Percentiles rank a stretch among this genome's conserved stretches.
phyloP scores from a whole-genome alignment of 2,113 vertebrate genomes.

The Galemys pyrenaicus region DNA sequence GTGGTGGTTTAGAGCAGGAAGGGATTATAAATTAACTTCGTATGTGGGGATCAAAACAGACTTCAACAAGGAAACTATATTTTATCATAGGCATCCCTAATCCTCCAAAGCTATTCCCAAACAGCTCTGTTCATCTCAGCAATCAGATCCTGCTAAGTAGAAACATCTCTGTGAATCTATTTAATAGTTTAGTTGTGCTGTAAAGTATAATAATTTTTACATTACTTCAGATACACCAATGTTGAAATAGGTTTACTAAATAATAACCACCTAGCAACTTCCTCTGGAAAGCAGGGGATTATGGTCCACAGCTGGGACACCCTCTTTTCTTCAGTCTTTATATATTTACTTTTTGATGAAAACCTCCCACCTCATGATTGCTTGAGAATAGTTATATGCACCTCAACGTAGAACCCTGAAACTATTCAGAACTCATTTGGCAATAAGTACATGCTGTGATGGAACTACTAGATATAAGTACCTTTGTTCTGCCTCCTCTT shows the following conservation, averaged over 20 bases:
- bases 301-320: neutral
- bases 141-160: neutral
- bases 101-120: neutral
- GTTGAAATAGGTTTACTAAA: neutral
- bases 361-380: neutral
- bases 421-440: neutral
- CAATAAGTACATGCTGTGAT: neutral
- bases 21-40: neutral
- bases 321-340: neutral
- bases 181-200: neutral
- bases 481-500: neutral
- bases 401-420: neutral
- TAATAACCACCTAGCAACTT: neutral
- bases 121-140: neutral
- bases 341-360: slow-evolving; percentile 30
- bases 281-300: neutral
- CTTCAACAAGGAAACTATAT: neutral
- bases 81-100: neutral
- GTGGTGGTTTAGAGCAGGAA: neutral
- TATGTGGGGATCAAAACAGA: neutral
- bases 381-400: neutral
- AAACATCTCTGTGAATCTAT: neutral
- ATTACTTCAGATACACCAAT: neutral
- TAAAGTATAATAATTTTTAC: neutral
- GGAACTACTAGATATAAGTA: neutral